phyloP scores from a whole-genome alignment of 2,888 invertebrate genomes.

The Ophion ventricosus region DNA sequence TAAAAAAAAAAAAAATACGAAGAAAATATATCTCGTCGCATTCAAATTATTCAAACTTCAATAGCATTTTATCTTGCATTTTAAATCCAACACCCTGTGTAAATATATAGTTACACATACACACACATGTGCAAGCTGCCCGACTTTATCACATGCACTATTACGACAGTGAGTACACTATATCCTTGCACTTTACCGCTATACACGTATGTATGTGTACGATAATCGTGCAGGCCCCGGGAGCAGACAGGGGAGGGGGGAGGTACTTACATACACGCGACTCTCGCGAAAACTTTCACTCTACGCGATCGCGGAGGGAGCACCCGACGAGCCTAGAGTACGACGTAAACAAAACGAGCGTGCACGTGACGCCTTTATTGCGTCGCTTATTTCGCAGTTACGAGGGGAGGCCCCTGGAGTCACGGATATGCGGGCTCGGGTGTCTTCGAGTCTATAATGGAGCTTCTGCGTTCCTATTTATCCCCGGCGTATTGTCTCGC shows the following conservation, averaged over 20 bases:
- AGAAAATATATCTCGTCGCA: too few relatives aligned
- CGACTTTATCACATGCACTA: slow-evolving; percentile 31
- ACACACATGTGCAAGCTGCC: background rate
- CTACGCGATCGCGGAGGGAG: slow-evolving; percentile 30
- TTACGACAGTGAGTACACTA: slow-evolving; percentile 25
- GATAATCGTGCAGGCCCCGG: background rate
- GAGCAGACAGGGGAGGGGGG: background rate
- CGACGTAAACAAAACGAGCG: slow-evolving; percentile 70
- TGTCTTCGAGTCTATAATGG: slow-evolving; percentile 39
- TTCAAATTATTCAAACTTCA: too few relatives aligned
- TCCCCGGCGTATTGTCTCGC: slow-evolving; percentile 27
- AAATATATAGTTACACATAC: background rate
- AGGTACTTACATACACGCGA: slow-evolving; percentile 39
- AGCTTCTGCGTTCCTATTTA: slow-evolving; percentile 41
- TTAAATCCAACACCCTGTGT: too few relatives aligned
- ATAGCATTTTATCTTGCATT: too few relatives aligned
- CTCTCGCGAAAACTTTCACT: slow-evolving; percentile 66
- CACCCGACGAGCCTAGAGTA: slow-evolving; percentile 54
- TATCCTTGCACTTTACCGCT: slow-evolving; percentile 32
- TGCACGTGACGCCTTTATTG: slow-evolving; percentile 70
- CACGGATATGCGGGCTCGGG: slow-evolving; percentile 36
- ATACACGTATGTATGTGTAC: background rate
- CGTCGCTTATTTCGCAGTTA: slow-evolving; percentile 68
- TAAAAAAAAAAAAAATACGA: too few relatives aligned
- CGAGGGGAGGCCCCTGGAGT: slow-evolving; percentile 52